Base-by-base conservation (phyloP, 2,797 vertebrate genomes). In the Leptatherina wallacei region DNA sequence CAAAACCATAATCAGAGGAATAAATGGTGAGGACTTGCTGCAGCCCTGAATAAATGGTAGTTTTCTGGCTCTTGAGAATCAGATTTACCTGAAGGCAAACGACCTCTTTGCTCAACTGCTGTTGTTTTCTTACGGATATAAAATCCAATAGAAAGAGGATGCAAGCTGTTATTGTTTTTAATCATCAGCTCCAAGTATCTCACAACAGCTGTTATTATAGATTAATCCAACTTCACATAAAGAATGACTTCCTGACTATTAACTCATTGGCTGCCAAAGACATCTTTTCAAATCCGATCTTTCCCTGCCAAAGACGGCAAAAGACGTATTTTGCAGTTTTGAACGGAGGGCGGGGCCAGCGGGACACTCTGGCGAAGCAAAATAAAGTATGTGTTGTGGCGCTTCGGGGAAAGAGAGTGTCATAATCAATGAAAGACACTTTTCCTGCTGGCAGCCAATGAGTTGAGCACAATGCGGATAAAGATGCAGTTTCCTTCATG, bases 241-340 rank as follows among this genome's bases (percentile, higher is more conserved):
- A 69, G 68, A 77, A 81, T 29, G 56, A 67, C 69, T 81, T 88
- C 65, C 71, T 73, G 64, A 67, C 61, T 40, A 4, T 16, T 40
- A 16, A 65, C n/a, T n/a, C n/a, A n/a, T n/a, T n/a, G n/a, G n/a
- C n/a, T n/a, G n/a, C n/a, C n/a, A n/a, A n/a, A n/a, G n/a, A n/a
- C n/a, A n/a, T n/a, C n/a, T n/a, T n/a, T n/a, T n/a, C n/a, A n/a
- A n/a, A n/a, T n/a, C n/a, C n/a, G n/a, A n/a, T n/a, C n/a, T n/a
- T n/a, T n/a, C n/a, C n/a, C n/a, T n/a, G n/a, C n/a, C n/a, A n/a
- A n/a, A n/a, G n/a, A n/a, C n/a, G n/a, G n/a, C n/a, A n/a, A n/a
- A n/a, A n/a, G n/a, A n/a, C n/a, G n/a, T n/a, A n/a, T n/a, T n/a
- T n/a, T n/a, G n/a, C n/a, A n/a, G n/a, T n/a, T n/a, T n/a, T n/a